Evolutionary conservation across 2,113 vertebrate species (phyloP), one percentile per base, ranked within the genome.

Genomic region (Oncorhynchus nerka): DNA sequence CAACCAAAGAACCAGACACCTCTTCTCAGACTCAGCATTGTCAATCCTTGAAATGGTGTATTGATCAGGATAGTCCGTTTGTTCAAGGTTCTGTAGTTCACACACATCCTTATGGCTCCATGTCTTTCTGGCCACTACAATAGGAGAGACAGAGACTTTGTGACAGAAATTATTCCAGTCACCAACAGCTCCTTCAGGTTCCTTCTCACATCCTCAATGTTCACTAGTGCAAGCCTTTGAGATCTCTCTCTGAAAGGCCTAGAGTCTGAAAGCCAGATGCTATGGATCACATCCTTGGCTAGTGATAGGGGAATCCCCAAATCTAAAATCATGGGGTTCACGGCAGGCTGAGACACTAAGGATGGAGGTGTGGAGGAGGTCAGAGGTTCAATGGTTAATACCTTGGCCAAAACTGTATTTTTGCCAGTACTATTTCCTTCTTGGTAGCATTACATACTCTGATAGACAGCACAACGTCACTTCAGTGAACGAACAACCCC

Each of bases 131-230:
- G 70, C 49, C 19, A 72, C 57, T 4, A 57, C 49, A n/a, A 72
- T 57, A 11, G 49, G 49, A 2, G 5, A 72, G 20, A 45, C 22
- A 55, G 22, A 39, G 70, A 6, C 70, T 57, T 16, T 45, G 28
- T 19, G 20, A 45, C 22, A 28, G 19, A 72, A 55, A 16, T 55
- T 5, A 19, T 51, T 28, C 28, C 70, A 22, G 48, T 24, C 34
- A 24, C 48, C 70, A 72, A 28, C 70, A 72, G 70, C 7, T 72
- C 70, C 49, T 72, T 24, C 30, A 72, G 6, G 51, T 72, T 12
- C 12, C 5, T 2, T 48, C 49, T 24, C 9, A 68, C 4, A 11
- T 55, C 22, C 32, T 48, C 65, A 1, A 68, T 68, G 15, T 75
- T 26, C n/a, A 30, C 45, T 30, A 26, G 45, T 24, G 4, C 4